Evolutionary conservation across 2,888 invertebrate species (phyloP).

Genomic region (Nomada fabriciana): DNA sequence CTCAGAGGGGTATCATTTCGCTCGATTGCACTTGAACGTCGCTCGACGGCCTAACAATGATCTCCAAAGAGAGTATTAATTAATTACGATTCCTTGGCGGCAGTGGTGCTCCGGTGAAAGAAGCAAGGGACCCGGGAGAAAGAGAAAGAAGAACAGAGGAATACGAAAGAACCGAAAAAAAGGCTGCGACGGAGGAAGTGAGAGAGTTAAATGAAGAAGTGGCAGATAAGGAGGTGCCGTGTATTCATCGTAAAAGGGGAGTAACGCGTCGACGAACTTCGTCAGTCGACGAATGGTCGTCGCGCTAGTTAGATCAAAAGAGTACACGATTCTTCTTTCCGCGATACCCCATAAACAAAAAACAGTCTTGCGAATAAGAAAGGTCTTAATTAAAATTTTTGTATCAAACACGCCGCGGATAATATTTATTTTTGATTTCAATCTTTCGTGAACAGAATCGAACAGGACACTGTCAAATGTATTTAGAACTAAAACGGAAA

Average conservation of each 20-base stretch:
- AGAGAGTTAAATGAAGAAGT: constrained; percentile 62
- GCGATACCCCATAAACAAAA: too few relatives aligned
- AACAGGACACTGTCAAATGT: too few relatives aligned
- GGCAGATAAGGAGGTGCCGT: constrained; percentile 65
- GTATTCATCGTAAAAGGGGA: constrained; percentile 59
- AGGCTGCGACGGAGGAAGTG: constrained; percentile 46
- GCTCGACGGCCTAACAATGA: constrained; percentile 37
- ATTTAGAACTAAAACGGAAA: too few relatives aligned
- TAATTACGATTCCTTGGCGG: constrained; percentile 51
- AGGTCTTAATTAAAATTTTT: not conserved
- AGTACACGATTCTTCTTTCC: not conserved
- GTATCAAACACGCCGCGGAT: too few relatives aligned
- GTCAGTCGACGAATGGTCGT: constrained; percentile 61
- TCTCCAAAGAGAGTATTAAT: constrained; percentile 54
- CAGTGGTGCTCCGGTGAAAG: constrained; percentile 46
- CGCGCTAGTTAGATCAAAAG: constrained; percentile 15
- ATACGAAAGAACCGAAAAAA: constrained; percentile 52
- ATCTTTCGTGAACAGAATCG: too few relatives aligned
- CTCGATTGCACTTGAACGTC: constrained; percentile 38
- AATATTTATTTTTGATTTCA: too few relatives aligned
- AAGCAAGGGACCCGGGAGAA: constrained; percentile 4
- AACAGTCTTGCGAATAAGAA: not conserved
- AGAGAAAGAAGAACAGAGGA: not conserved
- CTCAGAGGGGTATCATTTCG: constrained; percentile 25
- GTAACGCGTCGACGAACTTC: constrained; percentile 37